Evolutionary conservation across 2,888 invertebrate species (phyloP).

Genomic region (Maniola hyperantus): DNA sequence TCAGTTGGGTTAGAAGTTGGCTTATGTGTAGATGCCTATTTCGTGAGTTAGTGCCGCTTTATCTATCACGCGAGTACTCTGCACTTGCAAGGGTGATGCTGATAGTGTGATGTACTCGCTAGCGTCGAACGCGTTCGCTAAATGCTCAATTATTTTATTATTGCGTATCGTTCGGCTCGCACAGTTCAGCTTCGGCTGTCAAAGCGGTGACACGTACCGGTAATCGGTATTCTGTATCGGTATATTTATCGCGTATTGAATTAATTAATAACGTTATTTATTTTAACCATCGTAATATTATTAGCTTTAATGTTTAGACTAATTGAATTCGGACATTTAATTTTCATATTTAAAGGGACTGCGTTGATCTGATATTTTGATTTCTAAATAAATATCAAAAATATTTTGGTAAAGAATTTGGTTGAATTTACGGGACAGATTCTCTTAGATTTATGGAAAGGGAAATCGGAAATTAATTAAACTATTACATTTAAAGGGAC

Average conservation of each 20-base stretch:
- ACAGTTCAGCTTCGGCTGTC: slow-evolving; percentile 37
- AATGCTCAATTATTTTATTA: slow-evolving; percentile 40
- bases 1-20: not conserved
- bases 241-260: not conserved
- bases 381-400: not conserved
- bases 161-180: slow-evolving; percentile 34
- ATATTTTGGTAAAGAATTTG: not conserved
- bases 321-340: not conserved
- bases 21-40: not conserved
- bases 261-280: not conserved
- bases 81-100: slow-evolving; percentile 22
- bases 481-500: slow-evolving; percentile 7
- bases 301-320: not conserved
- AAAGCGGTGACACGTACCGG: slow-evolving; percentile 34
- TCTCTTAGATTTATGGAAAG: slow-evolving; percentile 20
- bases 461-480: slow-evolving; percentile 21
- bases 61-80: slow-evolving; percentile 36
- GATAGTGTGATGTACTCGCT: slow-evolving; percentile 15
- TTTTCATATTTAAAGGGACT: not conserved
- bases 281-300: not conserved
- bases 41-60: slow-evolving; percentile 27
- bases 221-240: not conserved
- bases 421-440: not conserved
- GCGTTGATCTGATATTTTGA: not conserved
- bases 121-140: slow-evolving; percentile 36